Evolutionary conservation across 2,888 invertebrate genomes (phyloP), one percentile per base, ranked within the genome.

Genomic region (Lasioglossum figueresi): DNA sequence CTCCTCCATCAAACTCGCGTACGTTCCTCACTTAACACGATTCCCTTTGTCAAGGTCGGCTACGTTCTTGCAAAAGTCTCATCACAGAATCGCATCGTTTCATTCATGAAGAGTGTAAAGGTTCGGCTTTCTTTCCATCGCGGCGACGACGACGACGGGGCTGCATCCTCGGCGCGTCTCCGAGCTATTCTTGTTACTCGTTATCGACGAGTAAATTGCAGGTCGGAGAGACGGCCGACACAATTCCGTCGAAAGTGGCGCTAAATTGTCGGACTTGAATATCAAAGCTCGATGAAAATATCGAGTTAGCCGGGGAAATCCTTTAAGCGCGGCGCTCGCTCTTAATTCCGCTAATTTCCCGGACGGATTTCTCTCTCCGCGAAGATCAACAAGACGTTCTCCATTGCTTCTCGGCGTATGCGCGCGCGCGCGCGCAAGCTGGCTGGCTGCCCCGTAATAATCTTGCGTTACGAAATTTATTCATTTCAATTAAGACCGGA

Each of bases 251-350:
- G 16, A 73, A 72, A 56, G 37, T 3, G 56, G 31, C 43, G 45
- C 12, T 27, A 74, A 74, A 82, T 68, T 74, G 45, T 70, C 43
- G 14, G 73, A 74, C 56, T 81, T 43, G 34, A 68, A 45, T 80
- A 68, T 81, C 27, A 56, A 82, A 68, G 48, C 37, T 4, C 40
- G 4, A 5, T 0, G 8, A 48, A 48, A 19, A 34, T 71, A 56
- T 45, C 68, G 16, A 16, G 0, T 40, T 45, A 23, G 14, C 27
- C 5, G 2, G 37, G 63, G 16, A 63, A 45, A 31, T 31, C 27
- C 6, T 34, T 43, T 56, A 31, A 43, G 40, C 16, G 31, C 45
- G 34, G n/a, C 34, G 56, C 27, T 34, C 8, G 4, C 16, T 40
- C 40, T 56, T 40, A 45, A 56, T 80, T 70, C n/a, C 6, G 70